Conservation (phyloP, 2,113 vertebrate species). For the Speoplatyrhinus poulsoni region DNA sequence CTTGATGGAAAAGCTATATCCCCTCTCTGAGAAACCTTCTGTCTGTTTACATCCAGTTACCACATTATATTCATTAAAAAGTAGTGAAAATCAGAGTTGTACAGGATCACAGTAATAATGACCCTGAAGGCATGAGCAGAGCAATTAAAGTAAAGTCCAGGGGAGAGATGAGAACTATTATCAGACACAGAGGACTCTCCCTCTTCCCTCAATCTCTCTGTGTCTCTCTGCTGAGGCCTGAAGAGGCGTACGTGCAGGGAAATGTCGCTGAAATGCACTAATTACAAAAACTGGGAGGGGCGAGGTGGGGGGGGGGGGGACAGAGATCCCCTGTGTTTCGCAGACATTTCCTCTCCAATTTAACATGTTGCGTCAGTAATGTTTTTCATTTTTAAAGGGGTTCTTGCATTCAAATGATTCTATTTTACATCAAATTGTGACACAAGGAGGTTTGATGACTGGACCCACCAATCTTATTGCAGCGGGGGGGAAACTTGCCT, state of each 20-base stretch:
- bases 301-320: conserved; percentile 19
- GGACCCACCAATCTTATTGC: conserved; percentile 40
- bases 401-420: conserved; percentile 38
- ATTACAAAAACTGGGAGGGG: conserved; percentile 52
- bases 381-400: conserved; percentile 55
- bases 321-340: conserved; percentile 60
- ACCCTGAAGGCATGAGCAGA: conserved; percentile 65
- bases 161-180: conserved; percentile 75
- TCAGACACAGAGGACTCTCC: conserved; percentile 64
- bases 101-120: conserved; percentile 73
- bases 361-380: conserved; percentile 73
- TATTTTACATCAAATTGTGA: conserved; percentile 56
- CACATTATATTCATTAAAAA: conserved; percentile 69
- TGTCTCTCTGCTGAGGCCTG: conserved; percentile 32
- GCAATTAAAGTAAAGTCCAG: conserved; percentile 73
- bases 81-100: conserved; percentile 61
- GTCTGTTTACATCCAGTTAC: conserved; percentile 55
- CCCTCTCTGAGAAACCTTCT: conserved; percentile 52
- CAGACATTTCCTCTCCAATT: conserved; percentile 70
- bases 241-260: conserved; percentile 58
- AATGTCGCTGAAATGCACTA: conserved; percentile 69
- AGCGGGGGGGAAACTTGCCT: conserved; percentile 8
- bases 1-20: conserved; percentile 59
- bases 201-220: conserved; percentile 26
- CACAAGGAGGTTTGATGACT: conserved; percentile 34